These are phyloP conservation scores for Myotis pilosus DNA, from an alignment of 2,797 vertebrate genomes.

Conservation along the genomic window DNA sequence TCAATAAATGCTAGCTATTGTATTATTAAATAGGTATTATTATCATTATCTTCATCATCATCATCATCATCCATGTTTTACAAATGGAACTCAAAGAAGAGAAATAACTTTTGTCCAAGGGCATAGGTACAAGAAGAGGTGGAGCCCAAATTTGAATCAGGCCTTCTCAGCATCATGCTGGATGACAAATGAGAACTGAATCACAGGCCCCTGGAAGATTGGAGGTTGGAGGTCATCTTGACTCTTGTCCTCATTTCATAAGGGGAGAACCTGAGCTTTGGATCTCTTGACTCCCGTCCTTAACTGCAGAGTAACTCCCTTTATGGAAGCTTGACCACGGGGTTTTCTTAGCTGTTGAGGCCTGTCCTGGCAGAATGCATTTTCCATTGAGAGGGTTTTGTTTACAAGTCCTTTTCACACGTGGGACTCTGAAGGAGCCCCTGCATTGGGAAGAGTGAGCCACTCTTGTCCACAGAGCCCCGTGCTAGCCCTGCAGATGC, in stretches of 20 bases:
- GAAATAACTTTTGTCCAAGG: neutral
- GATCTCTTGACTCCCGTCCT: neutral
- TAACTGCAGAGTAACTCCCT: neutral
- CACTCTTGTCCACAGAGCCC: neutral
- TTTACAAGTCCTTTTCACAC: neutral
- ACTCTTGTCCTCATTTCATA: neutral
- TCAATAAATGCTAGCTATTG: neutral
- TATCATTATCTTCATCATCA: neutral
- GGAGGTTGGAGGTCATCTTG: neutral
- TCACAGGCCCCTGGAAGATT: neutral
- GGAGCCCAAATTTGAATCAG: neutral
- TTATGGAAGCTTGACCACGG: neutral
- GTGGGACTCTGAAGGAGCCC: neutral
- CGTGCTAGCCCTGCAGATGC: neutral
- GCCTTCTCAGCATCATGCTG: neutral
- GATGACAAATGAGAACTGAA: neutral
- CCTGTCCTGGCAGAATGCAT: neutral
- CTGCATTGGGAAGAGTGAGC: neutral
- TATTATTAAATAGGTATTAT: neutral
- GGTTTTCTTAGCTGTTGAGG: neutral
- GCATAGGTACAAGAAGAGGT: neutral
- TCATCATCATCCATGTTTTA: neutral
- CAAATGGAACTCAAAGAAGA: neutral
- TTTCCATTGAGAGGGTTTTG: neutral
- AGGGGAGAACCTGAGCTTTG: neutral